Evolutionary conservation across 2,797 vertebrate genomes (phyloP), one percentile per base, ranked within the genome.

Genomic region (Aldrovandia affinis): DNA sequence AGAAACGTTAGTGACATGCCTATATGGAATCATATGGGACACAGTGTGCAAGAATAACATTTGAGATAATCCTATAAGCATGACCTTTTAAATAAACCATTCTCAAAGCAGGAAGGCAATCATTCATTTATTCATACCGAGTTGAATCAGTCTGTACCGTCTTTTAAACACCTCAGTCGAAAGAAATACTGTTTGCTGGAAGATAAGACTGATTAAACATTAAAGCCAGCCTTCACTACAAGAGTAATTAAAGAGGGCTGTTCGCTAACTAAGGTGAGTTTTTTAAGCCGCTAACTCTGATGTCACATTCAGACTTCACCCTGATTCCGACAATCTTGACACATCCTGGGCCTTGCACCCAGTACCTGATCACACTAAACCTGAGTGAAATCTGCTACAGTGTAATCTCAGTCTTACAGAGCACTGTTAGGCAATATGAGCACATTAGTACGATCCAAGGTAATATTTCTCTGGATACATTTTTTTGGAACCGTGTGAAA

Each of bases 51-150:
- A 1, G 22, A 77, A 77, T 47, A 47, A 77, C 42, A 77, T 47
- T 25, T n/a, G 15, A 47, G 36, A 42, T 77, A 47, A 77, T 77
- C 73, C 73, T 47, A 39, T 47, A 47, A 77, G 73, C 20, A 77
- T n/a, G 73, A 77, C 73, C 73, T 77, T 77, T 77, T 77, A n/a
- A 77, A 77, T 77, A 77, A 77, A 77, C 73, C 73, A 77, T 77
- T 44, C 73, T 47, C 73, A 44, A 39, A 77, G 73, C 73, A 10
- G 73, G 7, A 47, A 77, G 42, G 73, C 0, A n/a, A 77, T 25
- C 25, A n/a, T 47, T 77, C 42, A n/a, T 25, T 47, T 77, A 25
- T 47, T 77, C 42, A 77, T 15, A 25, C 39, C 22, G 22, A n/a
- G 73, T 14, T 77, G 6, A 77, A 42, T 42, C 73, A 25, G 39